Evolutionary conservation across 2,888 invertebrate species (phyloP), one percentile per base, ranked within the genome.

Genomic region (Pilophorus perplexus): DNA sequence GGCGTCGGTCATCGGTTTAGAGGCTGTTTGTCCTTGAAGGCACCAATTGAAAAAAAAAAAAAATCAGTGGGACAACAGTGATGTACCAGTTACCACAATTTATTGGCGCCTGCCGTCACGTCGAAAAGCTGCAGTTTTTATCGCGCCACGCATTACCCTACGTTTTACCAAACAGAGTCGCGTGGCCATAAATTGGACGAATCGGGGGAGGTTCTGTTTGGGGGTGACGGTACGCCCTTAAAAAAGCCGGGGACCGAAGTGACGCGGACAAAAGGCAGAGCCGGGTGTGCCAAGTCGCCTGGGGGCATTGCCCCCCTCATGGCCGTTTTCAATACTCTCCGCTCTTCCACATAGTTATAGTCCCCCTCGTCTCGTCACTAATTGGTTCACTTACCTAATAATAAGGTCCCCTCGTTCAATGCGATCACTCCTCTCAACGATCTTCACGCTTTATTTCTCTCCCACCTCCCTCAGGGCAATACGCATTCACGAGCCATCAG

Each of bases 321-420:
- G 22, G 25, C 25, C 16, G n/a, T n/a, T n/a, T n/a, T n/a, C n/a
- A n/a, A n/a, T n/a, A n/a, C n/a, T n/a, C n/a, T n/a, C n/a, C n/a
- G n/a, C n/a, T n/a, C n/a, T n/a, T n/a, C n/a, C n/a, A n/a, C n/a
- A n/a, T n/a, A n/a, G n/a, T n/a, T n/a, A n/a, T n/a, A n/a, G n/a
- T n/a, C n/a, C n/a, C n/a, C n/a, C n/a, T n/a, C 48, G 8, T 5
- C 27, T 22, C 52, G 5, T 48, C 62, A 10, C 62, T 62, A 62
- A 62, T 62, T 62, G 62, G 62, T 62, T 62, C 62, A 62, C 62
- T 62, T 62, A 62, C 62, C 62, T 62, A 25, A 62, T 62, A 62
- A 46, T 46, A 40, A 48, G 16, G 20, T 23, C 54, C 22, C 55
- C 38, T 38, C 55, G 8, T 28, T 62, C 62, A 62, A 44, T 46